A percentile compares a stretch with the other conserved stretches of the same genome.
These are phyloP conservation scores for Neodiprion pinetum DNA, from an alignment of 1,140 invertebrate species.

Conservation along the genomic window DNA sequence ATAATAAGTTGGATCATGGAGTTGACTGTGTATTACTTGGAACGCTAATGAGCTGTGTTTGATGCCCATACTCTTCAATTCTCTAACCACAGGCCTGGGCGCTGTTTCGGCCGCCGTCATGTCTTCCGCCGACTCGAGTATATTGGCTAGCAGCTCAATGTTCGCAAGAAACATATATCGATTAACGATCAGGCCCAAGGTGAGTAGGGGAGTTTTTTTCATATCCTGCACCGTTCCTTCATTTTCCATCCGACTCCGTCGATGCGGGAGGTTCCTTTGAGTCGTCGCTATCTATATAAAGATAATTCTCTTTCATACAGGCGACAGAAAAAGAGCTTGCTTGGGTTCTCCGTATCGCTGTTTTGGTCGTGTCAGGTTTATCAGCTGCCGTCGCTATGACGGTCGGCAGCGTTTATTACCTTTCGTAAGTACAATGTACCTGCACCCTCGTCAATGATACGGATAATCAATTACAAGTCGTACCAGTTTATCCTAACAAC, in stretches of 20 bases:
- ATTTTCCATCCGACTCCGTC: background rate
- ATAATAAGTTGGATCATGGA: background rate
- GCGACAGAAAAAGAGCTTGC: constrained; percentile 78
- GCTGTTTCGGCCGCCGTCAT: constrained; percentile 83
- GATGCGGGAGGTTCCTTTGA: background rate
- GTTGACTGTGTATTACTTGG: too few species aligned
- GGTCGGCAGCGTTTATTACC: constrained; percentile 78
- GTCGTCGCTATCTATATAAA: constrained; percentile 9
- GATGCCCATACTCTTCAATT: background rate
- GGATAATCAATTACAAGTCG: constrained; percentile 10
- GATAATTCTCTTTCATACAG: constrained; percentile 53
- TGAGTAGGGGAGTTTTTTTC: constrained; percentile 47
- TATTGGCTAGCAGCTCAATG: constrained; percentile 80
- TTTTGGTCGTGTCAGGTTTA: constrained; percentile 73
- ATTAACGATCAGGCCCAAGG: constrained; percentile 73
- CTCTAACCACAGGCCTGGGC: constrained; percentile 69
- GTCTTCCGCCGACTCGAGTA: constrained; percentile 83
- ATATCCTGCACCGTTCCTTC: background rate
- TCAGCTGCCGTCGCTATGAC: constrained; percentile 77
- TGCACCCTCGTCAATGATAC: constrained; percentile 8
- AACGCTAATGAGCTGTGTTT: too few species aligned
- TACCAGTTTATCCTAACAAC: background rate
- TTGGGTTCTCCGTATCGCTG: constrained; percentile 75
- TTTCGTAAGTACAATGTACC: constrained; percentile 68
- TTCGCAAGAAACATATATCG: constrained; percentile 85